Evolutionary conservation across 2,888 invertebrate species (phyloP).

Genomic region (Invenusta paracnida): DNA sequence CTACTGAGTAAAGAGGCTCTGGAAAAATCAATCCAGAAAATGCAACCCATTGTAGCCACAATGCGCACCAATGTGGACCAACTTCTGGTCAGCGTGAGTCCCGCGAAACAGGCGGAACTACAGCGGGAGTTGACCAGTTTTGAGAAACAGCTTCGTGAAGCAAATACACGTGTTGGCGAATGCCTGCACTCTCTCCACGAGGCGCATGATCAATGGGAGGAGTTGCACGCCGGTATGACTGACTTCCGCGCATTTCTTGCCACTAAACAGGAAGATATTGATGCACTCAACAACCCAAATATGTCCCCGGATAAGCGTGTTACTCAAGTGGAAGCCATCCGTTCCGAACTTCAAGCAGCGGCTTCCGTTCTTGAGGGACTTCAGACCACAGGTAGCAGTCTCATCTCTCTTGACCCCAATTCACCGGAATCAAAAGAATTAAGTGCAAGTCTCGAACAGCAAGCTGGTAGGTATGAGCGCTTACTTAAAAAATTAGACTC

Average conservation of each 20-base stretch:
- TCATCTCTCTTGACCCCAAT: neutral
- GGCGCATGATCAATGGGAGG: neutral
- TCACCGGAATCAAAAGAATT: neutral
- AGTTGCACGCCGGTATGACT: neutral
- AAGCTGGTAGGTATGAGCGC: neutral
- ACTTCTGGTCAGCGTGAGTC: neutral
- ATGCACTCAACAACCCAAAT: neutral
- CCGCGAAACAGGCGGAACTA: constrained; percentile 3
- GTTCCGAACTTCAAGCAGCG: neutral
- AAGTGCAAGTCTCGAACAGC: neutral
- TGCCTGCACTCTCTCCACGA: neutral
- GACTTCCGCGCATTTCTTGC: neutral
- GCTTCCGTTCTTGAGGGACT: neutral
- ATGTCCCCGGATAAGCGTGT: neutral
- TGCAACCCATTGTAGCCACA: neutral
- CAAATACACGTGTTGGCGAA: neutral
- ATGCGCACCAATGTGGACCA: neutral
- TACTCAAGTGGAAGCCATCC: neutral
- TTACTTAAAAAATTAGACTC: neutral
- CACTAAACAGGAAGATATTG: neutral
- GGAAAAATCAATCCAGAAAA: neutral
- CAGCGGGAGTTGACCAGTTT: neutral
- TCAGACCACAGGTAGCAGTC: neutral
- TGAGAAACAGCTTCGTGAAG: neutral
- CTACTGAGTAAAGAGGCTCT: neutral